Evolutionary conservation across 2,888 invertebrate species (phyloP).

Genomic region (Campoletis raptor): DNA sequence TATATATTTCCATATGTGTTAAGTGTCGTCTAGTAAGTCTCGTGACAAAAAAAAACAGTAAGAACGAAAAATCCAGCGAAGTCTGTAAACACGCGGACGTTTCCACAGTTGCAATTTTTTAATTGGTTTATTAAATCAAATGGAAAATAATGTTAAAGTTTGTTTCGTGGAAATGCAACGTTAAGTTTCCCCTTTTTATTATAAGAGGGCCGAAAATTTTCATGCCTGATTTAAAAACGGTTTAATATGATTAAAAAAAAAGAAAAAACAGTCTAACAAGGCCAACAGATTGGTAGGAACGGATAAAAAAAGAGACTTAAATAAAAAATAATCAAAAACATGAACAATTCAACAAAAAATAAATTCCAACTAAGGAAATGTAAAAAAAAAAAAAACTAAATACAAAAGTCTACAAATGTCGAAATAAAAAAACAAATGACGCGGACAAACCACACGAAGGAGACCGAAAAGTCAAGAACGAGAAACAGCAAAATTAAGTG

Average conservation of each 20-base stretch:
- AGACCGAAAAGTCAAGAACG: background rate
- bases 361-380: background rate
- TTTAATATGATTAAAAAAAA: background rate
- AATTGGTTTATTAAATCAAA: background rate
- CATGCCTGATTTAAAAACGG: no score
- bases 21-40: constrained; percentile 9
- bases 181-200: no score
- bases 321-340: background rate
- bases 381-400: background rate
- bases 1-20: background rate
- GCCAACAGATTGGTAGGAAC: background rate
- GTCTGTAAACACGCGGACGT: background rate
- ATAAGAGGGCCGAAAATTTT: no score
- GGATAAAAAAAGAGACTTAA: background rate
- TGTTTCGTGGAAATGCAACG: no score
- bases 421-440: background rate
- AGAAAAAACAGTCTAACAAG: background rate
- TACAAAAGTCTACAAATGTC: background rate
- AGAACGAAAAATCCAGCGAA: background rate
- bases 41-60: background rate
- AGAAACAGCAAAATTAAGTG: background rate
- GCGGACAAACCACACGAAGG: background rate
- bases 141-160: background rate
- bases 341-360: background rate
- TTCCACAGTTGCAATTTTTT: background rate